Evolutionary conservation across 2,113 vertebrate genomes (phyloP).

Genomic region (Tetraodon nigroviridis): DNA sequence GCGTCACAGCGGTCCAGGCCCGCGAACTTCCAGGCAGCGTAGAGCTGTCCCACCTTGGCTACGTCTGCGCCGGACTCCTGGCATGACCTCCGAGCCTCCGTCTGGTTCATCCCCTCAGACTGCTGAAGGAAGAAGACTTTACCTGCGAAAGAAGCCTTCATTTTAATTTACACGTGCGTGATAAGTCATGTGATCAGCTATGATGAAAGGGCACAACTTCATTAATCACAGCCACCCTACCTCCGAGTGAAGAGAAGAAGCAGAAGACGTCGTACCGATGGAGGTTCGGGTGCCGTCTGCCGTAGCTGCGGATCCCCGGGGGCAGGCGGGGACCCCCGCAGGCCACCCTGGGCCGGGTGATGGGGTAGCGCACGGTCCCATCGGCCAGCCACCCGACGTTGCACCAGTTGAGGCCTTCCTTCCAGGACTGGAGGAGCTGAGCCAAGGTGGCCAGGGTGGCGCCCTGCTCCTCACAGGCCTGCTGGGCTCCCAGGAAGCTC

Average conservation of each 20-base stretch:
- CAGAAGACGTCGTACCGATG: constrained; percentile 86
- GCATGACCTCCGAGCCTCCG: constrained; percentile 77
- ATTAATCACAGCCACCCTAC: constrained; percentile 52
- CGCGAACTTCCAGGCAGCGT: constrained; percentile 79
- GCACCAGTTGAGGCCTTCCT: constrained; percentile 87
- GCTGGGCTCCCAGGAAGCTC: constrained; percentile 78
- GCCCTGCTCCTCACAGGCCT: constrained; percentile 78
- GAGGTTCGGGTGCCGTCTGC: constrained; percentile 69
- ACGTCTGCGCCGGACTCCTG: constrained; percentile 66
- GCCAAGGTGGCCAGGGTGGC: constrained; percentile 79
- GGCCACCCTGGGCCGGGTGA: constrained; percentile 71
- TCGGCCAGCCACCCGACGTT: constrained; percentile 87
- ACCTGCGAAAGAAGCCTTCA: neutral
- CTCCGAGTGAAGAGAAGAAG: constrained; percentile 75
- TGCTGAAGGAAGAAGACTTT: constrained; percentile 79
- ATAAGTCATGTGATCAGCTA: neutral
- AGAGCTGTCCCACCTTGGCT: constrained; percentile 85
- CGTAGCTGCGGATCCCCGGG: constrained; percentile 82
- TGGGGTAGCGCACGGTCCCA: constrained; percentile 84
- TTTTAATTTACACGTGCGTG: neutral
- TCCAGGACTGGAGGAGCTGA: constrained; percentile 86
- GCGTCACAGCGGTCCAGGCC: constrained; percentile 79
- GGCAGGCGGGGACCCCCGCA: constrained; percentile 77
- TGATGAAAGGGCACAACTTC: too few relatives aligned
- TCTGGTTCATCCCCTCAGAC: constrained; percentile 69